Conservation (phyloP, 1,140 invertebrate genomes). For the Elysia chlorotica region DNA sequence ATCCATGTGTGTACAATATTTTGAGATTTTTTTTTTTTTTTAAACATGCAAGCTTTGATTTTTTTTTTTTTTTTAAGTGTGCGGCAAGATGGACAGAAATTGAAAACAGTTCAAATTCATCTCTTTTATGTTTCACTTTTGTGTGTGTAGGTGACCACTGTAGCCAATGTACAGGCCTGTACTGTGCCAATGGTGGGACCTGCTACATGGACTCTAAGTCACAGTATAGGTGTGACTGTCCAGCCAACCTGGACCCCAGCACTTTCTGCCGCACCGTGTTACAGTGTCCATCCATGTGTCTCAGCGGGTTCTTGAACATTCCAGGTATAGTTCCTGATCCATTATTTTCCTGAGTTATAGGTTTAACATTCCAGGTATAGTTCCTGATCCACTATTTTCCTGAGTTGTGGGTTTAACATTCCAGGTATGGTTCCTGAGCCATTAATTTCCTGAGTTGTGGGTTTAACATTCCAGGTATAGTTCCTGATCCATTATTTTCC, state of each 20-base stretch:
- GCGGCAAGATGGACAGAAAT: no score
- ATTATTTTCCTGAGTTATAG: background rate
- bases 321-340: conserved; percentile 4
- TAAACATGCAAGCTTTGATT: no score
- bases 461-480: background rate
- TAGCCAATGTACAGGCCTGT: conserved; percentile 67
- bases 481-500: background rate
- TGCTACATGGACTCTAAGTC: conserved; percentile 29
- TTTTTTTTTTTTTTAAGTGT: no score
- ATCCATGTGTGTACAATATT: no score
- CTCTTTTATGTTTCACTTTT: no score
- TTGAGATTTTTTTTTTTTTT: no score
- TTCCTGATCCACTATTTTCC: background rate
- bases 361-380: background rate
- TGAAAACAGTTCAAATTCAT: no score
- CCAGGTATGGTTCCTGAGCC: background rate
- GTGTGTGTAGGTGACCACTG: conserved; percentile 57
- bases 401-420: background rate
- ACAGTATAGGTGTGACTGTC: conserved; percentile 22
- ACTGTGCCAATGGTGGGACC: conserved; percentile 66
- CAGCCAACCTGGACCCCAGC: conserved; percentile 11
- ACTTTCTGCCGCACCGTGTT: conserved; percentile 11
- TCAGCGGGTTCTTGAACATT: background rate
- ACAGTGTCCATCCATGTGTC: conserved; percentile 2
- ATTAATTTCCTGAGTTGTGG: background rate